Percentiles rank a stretch among this genome's conserved stretches.
Evolutionary conservation across 2,797 vertebrate genomes (phyloP).

Genomic region (Epinephelus malabaricus): DNA sequence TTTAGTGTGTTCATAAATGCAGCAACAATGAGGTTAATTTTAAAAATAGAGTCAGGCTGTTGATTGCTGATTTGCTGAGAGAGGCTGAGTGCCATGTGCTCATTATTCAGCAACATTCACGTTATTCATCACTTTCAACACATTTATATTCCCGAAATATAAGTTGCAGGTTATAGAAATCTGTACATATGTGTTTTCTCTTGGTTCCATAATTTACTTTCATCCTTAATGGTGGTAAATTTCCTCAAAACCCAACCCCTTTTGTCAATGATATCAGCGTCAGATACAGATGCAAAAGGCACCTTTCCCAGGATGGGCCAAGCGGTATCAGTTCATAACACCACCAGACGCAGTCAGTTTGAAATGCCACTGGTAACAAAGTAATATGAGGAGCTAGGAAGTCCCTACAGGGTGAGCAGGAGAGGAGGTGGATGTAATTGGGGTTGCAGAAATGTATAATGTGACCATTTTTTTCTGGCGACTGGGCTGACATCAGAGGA

Average conservation of each 20-base stretch:
- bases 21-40: background rate
- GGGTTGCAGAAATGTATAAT: no score
- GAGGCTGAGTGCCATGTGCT: background rate
- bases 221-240: background rate
- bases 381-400: no score
- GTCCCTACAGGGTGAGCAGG: no score
- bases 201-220: background rate
- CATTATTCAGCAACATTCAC: background rate
- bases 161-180: background rate
- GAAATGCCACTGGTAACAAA: no score
- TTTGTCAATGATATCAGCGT: no score
- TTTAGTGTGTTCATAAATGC: background rate
- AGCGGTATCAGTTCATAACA: no score
- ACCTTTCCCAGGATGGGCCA: no score
- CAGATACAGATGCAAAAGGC: no score
- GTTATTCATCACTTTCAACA: background rate
- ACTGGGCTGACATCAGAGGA: no score
- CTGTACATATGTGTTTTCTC: background rate
- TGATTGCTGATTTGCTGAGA: conserved; percentile 14
- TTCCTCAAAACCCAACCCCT: background rate
- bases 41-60: background rate
- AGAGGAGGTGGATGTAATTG: no score
- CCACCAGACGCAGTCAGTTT: no score
- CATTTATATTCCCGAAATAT: background rate
- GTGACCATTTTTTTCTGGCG: no score